Evolutionary conservation across 2,888 invertebrate genomes (phyloP).

Genomic region (Ommatoiulus sabulosus): DNA sequence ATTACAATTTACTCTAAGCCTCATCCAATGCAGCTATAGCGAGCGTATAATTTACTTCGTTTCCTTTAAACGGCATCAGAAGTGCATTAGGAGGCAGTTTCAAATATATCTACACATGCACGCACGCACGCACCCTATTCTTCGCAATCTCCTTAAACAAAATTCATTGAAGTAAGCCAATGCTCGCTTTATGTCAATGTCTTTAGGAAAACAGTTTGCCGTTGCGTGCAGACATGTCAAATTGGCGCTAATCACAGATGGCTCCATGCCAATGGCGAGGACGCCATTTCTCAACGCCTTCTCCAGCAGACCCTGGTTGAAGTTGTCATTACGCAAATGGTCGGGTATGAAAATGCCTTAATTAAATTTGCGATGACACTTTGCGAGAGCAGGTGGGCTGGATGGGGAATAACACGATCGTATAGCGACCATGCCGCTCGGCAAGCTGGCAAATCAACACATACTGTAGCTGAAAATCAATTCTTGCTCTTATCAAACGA

Average conservation of each 20-base stretch:
- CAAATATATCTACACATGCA: neutral
- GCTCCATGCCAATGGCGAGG: conserved; percentile 34
- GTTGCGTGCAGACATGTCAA: conserved; percentile 40
- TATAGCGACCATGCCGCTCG: neutral
- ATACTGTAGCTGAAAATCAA: neutral
- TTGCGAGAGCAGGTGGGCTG: conserved; percentile 32
- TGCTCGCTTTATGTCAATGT: neutral
- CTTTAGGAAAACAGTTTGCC: conserved; percentile 24
- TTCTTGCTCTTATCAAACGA: neutral
- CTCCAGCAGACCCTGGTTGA: neutral
- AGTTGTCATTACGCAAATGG: conserved; percentile 36
- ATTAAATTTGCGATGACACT: conserved; percentile 42
- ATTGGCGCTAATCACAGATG: conserved; percentile 38
- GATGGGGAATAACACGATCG: neutral
- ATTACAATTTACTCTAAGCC: conserved; percentile 17
- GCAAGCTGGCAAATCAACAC: conserved; percentile 25
- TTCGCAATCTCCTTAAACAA: conserved; percentile 17
- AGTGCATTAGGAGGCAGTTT: conserved; percentile 12
- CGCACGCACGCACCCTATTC: neutral
- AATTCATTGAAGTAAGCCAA: conserved; percentile 43
- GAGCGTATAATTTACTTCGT: conserved; percentile 11
- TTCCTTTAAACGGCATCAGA: conserved; percentile 16
- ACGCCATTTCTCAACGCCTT: neutral
- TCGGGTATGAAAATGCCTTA: conserved; percentile 17
- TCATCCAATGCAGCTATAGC: neutral